Conservation (phyloP, 2,888 invertebrate species). For the Athalia circularis region DNA sequence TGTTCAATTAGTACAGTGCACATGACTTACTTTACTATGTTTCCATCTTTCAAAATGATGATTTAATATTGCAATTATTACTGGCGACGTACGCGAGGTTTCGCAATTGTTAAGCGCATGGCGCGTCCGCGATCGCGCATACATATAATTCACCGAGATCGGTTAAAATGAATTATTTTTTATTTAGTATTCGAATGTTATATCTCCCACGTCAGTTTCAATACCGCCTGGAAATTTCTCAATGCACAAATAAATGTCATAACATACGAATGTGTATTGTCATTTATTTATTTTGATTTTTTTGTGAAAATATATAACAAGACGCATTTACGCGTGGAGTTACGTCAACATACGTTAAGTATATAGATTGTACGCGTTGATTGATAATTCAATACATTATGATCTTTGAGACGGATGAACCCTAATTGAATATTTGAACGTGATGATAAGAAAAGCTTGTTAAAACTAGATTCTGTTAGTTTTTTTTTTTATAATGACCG, state of each 20-base stretch:
- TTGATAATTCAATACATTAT: too few species aligned
- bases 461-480: too few species aligned
- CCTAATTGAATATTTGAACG: too few species aligned
- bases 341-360: too few species aligned
- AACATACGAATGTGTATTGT: background rate
- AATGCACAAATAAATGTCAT: background rate
- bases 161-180: background rate
- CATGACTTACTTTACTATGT: background rate
- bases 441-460: too few species aligned
- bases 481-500: too few species aligned
- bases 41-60: background rate
- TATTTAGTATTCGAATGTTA: constrained; percentile 1
- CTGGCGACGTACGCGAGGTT: constrained; percentile 30
- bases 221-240: constrained; percentile 11
- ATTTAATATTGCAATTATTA: constrained; percentile 8
- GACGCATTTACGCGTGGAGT: too few species aligned
- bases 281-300: too few species aligned
- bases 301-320: background rate
- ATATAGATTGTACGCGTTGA: too few species aligned
- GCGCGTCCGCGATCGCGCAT: background rate
- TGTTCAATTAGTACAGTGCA: background rate
- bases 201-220: background rate
- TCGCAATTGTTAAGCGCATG: constrained; percentile 6
- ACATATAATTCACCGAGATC: background rate
- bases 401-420: too few species aligned